Evolutionary conservation across 2,888 invertebrate genomes (phyloP), one percentile per base, ranked within the genome.

Genomic region (Drosophila glabriapex): DNA sequence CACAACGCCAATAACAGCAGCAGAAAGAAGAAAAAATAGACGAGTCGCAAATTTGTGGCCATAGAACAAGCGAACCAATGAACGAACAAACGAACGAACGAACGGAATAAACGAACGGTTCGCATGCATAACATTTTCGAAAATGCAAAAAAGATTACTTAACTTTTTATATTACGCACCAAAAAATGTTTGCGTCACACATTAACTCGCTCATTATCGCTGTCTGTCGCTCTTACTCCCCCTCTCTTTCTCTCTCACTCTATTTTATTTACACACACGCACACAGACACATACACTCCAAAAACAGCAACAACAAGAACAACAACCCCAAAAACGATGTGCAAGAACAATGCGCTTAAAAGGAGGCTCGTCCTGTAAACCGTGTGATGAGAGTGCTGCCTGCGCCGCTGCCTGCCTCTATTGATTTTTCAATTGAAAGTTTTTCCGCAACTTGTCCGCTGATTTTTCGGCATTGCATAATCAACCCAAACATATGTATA

Each of bases 321-420:
- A 64, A 79, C 66, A 68, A 66, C 64, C 63, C 65, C 50, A 64
- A 35, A 35, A 59, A 54, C 29, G 5, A 58, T 39, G 4, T 37
- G 68, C 58, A 55, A 78, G 25, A 64, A 41, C 59, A 78, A 63
- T 43, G 67, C 35, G 60, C 66, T 63, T 58, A 82, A 89, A 89
- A 89, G 90, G 85, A 86, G 85, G 85, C 85, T 86, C 90, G 85
- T 86, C 85, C 90, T 86, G 88, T 75, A 52, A 73, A 65, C 58
- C 68, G 22, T 54, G 19, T 50, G 29, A 54, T 58, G n/a, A 46
- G 33, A 54, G 22, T 68, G 56, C 16, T 65, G 58, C 25, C 12
- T 54, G 46, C 22, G 22, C 4, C 22, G 14, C 22, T 22, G 46
- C 46, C 16, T 46, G 46, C 22, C 22, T 46, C 22, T 80, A 80